These are phyloP conservation scores for Alca torda DNA, from an alignment of 2,797 vertebrate species.

Conservation along the genomic window DNA sequence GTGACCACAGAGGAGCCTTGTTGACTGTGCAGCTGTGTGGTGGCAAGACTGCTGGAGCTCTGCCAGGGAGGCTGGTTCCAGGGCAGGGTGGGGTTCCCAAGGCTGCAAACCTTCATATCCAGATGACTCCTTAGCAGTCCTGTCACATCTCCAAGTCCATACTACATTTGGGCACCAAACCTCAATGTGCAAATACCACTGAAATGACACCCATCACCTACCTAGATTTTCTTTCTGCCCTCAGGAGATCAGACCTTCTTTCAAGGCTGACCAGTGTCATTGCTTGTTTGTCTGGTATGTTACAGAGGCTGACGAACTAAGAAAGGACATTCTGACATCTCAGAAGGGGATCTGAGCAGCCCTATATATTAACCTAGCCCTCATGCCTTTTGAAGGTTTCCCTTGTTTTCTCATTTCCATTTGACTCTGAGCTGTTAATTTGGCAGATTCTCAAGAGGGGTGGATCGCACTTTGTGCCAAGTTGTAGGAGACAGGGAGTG, in stretches of 20 bases:
- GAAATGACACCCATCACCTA: background rate
- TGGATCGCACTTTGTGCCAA: background rate
- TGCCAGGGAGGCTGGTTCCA: background rate
- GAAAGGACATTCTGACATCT: background rate
- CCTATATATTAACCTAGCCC: rapidly evolving
- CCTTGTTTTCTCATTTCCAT: background rate
- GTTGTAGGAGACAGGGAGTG: background rate
- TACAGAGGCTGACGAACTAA: background rate
- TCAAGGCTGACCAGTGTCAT: background rate
- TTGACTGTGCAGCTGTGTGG: background rate
- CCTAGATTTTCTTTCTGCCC: background rate
- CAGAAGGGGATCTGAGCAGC: background rate
- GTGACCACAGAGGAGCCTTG: background rate
- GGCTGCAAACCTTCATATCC: background rate
- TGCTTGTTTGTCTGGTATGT: background rate
- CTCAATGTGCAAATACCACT: background rate
- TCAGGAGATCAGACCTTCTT: background rate
- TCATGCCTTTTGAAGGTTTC: background rate
- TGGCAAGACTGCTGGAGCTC: background rate
- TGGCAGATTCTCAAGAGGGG: rapidly evolving
- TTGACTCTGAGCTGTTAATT: background rate
- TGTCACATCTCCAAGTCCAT: background rate
- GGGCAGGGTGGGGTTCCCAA: background rate
- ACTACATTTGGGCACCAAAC: background rate
- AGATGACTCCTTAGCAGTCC: background rate